Base-by-base conservation (phyloP, 2,888 invertebrate genomes). In the Anagyrus pseudococci region DNA sequence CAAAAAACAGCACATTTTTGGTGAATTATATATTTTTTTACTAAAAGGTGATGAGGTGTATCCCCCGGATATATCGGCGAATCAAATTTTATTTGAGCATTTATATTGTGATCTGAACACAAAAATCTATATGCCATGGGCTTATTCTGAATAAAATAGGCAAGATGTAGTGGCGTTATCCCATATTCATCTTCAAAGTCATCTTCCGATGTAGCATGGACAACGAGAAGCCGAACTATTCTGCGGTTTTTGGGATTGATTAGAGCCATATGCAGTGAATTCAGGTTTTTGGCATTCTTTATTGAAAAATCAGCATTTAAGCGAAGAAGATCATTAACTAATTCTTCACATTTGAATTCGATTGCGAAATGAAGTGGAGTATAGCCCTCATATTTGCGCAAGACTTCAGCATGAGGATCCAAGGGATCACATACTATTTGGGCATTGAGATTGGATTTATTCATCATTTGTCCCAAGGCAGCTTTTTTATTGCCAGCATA, bases 1-100 rank as follows among this genome's bases (percentile, higher is more conserved):
- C 15, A 19, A 10, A 15, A 19, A 7, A 4, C 15, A 46, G 7
- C 46, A 43, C 4, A n/a, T 43, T 13, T 13, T 6, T 17, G 10
- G n/a, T 6, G n/a, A n/a, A 10, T 10, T 6, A 15, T 15, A 6
- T 6, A 43, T 6, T 17, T 15, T 17, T 13, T 17, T 4, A 43
- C 8, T 43, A 43, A 43, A 46, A 22, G 29, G 1, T 55, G 55
- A 23, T 20, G 20, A 37, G 48, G 25, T 26, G 57, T n/a, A 57
- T 44, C 1, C 20, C 57, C 48, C 22, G 22, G 7, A 19, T 22
- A 46, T 13, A 46, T 46, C 6, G 48, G 26, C 49, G 57, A 15
- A 41, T n/a, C 2, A 25, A 25, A n/a, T 29, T 57, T 33, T 22
- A 29, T 15, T 22, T 46, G 55, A 15, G 33, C 44, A 19, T 37